Conservation (phyloP, 2,888 invertebrate genomes). For the Chalcosyrphus nemorum region DNA sequence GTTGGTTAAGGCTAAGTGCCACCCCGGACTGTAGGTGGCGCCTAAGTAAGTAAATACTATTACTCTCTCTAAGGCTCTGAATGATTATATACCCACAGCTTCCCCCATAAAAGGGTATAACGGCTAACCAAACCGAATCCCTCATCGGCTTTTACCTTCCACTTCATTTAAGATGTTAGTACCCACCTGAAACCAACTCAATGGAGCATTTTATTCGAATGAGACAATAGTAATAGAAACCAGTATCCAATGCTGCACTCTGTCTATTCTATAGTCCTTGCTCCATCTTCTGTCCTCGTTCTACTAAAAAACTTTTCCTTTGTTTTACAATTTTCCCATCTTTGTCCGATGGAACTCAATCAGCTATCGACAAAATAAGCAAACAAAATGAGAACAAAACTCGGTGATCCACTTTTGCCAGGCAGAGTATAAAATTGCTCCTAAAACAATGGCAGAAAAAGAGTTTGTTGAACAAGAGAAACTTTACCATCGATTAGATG, state of each 20-base stretch:
- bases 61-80: no score
- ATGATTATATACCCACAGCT: no score
- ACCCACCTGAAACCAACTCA: background rate
- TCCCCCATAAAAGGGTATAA: no score
- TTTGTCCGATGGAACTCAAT: background rate
- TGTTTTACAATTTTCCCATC: background rate
- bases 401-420: slow-evolving; percentile 22
- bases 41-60: no score
- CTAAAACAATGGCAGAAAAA: slow-evolving; percentile 42
- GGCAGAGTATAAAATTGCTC: slow-evolving; percentile 49
- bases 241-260: background rate
- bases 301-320: background rate
- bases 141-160: no score
- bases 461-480: slow-evolving; percentile 19
- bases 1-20: no score
- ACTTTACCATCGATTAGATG: slow-evolving; percentile 39
- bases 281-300: background rate
- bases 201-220: background rate
- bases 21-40: no score
- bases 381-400: background rate
- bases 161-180: background rate
- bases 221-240: slow-evolving; percentile 15
- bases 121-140: no score
- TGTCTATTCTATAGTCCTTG: background rate
- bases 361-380: slow-evolving; percentile 12